Percentiles rank a stretch among this genome's conserved stretches.
These are phyloP conservation scores for Oceanodroma leucorhoa DNA, from an alignment of 2,797 vertebrate genomes.

Conservation along the genomic window DNA sequence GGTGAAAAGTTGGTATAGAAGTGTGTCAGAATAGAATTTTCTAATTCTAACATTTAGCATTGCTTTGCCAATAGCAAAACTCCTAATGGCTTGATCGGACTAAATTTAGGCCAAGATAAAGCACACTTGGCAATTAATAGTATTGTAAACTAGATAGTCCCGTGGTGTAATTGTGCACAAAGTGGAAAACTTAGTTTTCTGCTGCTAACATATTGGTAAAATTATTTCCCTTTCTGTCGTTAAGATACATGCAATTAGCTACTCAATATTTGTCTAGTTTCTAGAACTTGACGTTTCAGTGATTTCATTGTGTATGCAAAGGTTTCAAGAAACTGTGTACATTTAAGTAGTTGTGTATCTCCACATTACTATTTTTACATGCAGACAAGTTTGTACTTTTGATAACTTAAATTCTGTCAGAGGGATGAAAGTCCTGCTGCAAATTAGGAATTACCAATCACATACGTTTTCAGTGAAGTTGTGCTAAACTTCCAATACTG, in stretches of 20 bases:
- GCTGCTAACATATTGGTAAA: neutral
- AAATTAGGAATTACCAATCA: neutral
- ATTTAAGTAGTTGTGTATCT: neutral
- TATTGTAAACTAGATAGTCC: neutral
- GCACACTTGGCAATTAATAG: neutral
- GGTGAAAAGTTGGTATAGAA: neutral
- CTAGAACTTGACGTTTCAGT: neutral
- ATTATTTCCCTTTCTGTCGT: neutral
- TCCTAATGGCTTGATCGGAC: neutral
- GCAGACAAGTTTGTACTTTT: neutral
- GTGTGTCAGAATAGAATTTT: neutral
- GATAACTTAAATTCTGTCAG: neutral
- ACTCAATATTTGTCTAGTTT: neutral
- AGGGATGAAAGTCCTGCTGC: neutral
- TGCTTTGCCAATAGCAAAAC: neutral
- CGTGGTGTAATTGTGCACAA: neutral
- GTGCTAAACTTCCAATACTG: neutral
- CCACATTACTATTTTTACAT: fast-evolving
- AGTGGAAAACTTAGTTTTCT: neutral
- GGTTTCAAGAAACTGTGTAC: neutral
- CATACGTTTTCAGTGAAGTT: neutral
- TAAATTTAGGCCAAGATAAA: neutral
- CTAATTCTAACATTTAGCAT: neutral
- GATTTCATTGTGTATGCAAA: neutral
- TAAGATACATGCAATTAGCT: neutral